Base-by-base conservation (phyloP, 1,140 invertebrate genomes). In the Aplysia californica region DNA sequence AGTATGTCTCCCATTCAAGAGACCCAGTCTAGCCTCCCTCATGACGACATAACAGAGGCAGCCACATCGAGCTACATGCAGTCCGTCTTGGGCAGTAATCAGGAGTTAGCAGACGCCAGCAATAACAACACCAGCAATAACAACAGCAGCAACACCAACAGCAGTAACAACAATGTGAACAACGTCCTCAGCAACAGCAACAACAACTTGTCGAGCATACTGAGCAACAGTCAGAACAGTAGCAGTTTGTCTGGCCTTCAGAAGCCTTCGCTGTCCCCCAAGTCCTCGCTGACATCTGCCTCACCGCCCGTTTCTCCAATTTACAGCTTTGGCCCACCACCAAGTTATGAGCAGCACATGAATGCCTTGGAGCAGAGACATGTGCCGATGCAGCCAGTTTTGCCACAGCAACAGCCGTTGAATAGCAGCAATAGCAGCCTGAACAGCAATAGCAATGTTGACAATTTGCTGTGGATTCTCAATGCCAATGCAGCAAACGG, bases 281-380 rank as follows among this genome's bases (percentile, higher is more conserved):
- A n/a, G n/a, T n/a, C n/a, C n/a, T n/a, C n/a, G n/a, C n/a, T n/a
- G n/a, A n/a, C 96, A 36, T 23, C 70, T 0, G 29, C 77, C 94
- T 94, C 82, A 15, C 84, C 96, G n/a, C 94, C 95, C 0, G 92
- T 94, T 1, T 95, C 94, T 20, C 94, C 95, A 0, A 87, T 94
- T 0, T 88, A 88, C 79, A 90, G 91, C 69, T 81, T 88, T 41
- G 88, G 85, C 15, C 86, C 87, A 1, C 88, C 87, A 33, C 88
- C 88, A 26, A 83, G 80, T 44, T 89, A 89, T 69, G 78, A 84
- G 64, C 86, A 89, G 74, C 88, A 89, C 77, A 86, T 89, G 83
- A 87, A 59, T 70, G 75, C 78, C 56, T 66, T 81, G 33, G 79
- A 82, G 65, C 77, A 15, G 56, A 71, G 50, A 20, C 77, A 58